A percentile compares a stretch with the other conserved stretches of the same genome.
Evolutionary conservation across 2,797 vertebrate species (phyloP).

Genomic region (Etheostoma nigrum): DNA sequence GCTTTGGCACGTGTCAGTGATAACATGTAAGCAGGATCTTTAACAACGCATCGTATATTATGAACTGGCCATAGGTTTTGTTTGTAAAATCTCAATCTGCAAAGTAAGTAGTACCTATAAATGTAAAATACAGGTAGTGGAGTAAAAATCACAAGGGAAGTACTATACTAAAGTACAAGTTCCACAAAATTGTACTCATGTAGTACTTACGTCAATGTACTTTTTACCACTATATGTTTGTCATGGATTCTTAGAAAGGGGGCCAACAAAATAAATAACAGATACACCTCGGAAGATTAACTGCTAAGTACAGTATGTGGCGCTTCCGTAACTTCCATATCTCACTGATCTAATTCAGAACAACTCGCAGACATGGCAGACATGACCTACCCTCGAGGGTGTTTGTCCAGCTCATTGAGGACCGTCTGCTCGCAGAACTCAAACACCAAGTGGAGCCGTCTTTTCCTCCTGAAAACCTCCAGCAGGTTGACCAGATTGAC

Average conservation of each 20-base stretch:
- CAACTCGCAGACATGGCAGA: background rate
- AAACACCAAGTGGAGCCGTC: slow-evolving; percentile 91
- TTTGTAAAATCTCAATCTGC: background rate
- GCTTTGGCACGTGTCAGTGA: background rate
- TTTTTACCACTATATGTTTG: background rate
- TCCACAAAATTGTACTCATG: background rate
- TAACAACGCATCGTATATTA: too few relatives aligned
- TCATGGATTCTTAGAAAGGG: background rate
- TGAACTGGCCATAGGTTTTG: background rate
- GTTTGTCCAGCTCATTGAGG: slow-evolving; percentile 90
- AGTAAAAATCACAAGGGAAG: background rate
- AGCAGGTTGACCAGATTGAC: slow-evolving; percentile 92
- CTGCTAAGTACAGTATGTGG: too few relatives aligned
- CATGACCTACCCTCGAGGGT: slow-evolving; percentile 87
- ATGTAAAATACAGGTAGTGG: background rate
- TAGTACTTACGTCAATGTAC: background rate
- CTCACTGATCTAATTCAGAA: background rate
- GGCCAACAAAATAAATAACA: background rate
- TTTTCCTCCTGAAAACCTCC: slow-evolving; percentile 91
- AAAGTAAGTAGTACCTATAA: too few relatives aligned
- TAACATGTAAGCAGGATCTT: background rate
- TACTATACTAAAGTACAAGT: background rate
- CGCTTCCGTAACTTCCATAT: background rate
- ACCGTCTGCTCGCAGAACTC: slow-evolving; percentile 94
- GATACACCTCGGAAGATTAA: background rate